phyloP scores from a whole-genome alignment of 2,888 invertebrate genomes.

The Lumbricus terrestris region DNA sequence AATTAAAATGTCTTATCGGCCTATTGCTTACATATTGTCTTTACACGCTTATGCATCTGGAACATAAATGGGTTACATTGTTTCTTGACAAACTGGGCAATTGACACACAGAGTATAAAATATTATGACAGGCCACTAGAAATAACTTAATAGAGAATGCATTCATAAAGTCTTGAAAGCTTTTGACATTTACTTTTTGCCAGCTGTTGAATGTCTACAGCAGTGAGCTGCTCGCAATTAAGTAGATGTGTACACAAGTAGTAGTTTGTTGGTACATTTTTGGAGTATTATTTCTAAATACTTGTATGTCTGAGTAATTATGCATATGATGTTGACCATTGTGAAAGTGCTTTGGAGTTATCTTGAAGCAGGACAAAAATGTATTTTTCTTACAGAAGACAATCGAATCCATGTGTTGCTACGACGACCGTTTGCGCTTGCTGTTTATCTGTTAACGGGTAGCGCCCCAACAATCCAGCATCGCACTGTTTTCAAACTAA shows the following conservation, averaged over 20 bases:
- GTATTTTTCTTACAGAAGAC: background rate
- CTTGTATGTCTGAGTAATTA: background rate
- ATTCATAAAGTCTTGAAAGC: background rate
- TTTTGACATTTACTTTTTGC: background rate
- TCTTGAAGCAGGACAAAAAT: background rate
- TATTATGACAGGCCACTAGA: background rate
- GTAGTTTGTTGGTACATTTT: background rate
- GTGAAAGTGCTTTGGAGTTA: background rate
- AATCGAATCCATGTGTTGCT: background rate
- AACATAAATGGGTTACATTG: background rate
- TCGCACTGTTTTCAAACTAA: no score
- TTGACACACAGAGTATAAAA: background rate
- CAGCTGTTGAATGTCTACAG: background rate
- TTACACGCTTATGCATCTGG: constrained; percentile 3
- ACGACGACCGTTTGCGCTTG: background rate
- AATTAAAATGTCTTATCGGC: background rate
- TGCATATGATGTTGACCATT: background rate
- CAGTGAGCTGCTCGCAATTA: background rate
- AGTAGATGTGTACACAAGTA: background rate
- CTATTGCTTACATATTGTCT: background rate
- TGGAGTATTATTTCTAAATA: background rate
- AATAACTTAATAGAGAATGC: background rate
- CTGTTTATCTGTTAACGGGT: background rate
- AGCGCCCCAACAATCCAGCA: background rate
- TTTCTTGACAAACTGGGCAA: background rate